These are phyloP conservation scores for Megalops cyprinoides DNA, from an alignment of 2,797 vertebrate species.

Conservation along the genomic window DNA sequence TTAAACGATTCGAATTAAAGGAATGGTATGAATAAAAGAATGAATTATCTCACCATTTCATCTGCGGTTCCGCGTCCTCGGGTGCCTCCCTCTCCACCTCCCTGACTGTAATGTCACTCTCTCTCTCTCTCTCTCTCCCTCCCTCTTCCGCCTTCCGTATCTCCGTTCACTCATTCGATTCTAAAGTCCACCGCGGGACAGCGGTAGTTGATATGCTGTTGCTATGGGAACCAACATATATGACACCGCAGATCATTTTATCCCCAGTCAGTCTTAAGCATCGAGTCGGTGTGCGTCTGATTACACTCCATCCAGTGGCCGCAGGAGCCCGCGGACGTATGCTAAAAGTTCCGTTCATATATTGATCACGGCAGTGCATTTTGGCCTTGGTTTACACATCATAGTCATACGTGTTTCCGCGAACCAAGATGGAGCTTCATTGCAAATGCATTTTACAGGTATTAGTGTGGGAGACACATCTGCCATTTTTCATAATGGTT, in stretches of 20 bases:
- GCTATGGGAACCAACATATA: conserved; percentile 78
- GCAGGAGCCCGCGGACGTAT: neutral
- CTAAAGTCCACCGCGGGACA: conserved; percentile 63
- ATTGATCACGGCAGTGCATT: neutral
- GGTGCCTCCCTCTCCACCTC: neutral
- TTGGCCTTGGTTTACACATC: neutral
- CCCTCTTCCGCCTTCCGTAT: neutral
- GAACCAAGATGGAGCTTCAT: neutral
- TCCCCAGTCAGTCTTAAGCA: neutral
- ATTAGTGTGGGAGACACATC: neutral
- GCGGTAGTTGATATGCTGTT: conserved; percentile 78
- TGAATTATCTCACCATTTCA: conserved; percentile 34
- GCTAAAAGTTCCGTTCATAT: neutral
- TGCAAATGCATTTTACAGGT: neutral
- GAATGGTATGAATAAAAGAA: neutral
- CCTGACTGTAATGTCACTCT: neutral
- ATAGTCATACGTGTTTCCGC: neutral
- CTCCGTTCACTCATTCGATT: conserved; percentile 25
- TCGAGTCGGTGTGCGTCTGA: neutral
- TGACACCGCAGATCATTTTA: conserved; percentile 54
- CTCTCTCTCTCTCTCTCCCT: too few species aligned
- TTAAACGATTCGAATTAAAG: neutral
- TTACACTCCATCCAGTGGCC: neutral
- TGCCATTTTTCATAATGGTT: too few species aligned
- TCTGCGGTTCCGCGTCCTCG: neutral